These are phyloP conservation scores for Amblyopsis rosae DNA, from an alignment of 2,113 vertebrate species.

Conservation along the genomic window DNA sequence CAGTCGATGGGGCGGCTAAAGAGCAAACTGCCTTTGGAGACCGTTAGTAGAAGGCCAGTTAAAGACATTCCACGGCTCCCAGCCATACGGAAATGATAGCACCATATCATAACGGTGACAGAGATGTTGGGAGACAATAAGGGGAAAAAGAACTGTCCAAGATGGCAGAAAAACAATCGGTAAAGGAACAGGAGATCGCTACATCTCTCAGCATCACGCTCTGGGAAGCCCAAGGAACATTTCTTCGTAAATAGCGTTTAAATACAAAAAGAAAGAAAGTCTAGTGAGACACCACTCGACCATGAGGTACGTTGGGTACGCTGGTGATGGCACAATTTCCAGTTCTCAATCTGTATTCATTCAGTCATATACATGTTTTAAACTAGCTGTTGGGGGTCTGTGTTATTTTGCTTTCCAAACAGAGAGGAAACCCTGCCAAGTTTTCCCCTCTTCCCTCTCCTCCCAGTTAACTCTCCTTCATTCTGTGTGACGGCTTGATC, in stretches of 20 bases:
- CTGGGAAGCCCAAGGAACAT: constrained; percentile 24
- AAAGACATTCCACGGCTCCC: constrained; percentile 3
- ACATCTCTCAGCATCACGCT: constrained; percentile 22
- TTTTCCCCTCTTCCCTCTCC: constrained; percentile 27
- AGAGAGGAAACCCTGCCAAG: constrained; percentile 14
- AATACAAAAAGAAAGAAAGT: not conserved
- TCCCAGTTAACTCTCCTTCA: constrained; percentile 40
- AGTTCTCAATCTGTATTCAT: not conserved
- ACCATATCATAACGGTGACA: constrained; percentile 11
- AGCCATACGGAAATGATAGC: constrained; percentile 17
- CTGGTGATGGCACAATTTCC: not conserved
- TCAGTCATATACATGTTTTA: constrained; percentile 20
- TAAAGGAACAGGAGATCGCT: constrained; percentile 26
- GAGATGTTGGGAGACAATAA: not conserved
- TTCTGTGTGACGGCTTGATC: constrained; percentile 44
- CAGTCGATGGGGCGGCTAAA: not conserved
- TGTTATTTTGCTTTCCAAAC: constrained; percentile 36
- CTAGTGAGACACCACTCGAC: constrained; percentile 4
- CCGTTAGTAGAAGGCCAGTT: not conserved
- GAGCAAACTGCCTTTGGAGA: not conserved
- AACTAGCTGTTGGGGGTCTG: constrained; percentile 20
- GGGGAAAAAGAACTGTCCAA: constrained; percentile 18
- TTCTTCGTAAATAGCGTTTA: constrained; percentile 20
- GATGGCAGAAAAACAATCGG: constrained; percentile 29
- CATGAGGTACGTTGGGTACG: not conserved